These are phyloP conservation scores for Neoaliturus tenellus DNA, from an alignment of 2,888 invertebrate species.

Conservation along the genomic window DNA sequence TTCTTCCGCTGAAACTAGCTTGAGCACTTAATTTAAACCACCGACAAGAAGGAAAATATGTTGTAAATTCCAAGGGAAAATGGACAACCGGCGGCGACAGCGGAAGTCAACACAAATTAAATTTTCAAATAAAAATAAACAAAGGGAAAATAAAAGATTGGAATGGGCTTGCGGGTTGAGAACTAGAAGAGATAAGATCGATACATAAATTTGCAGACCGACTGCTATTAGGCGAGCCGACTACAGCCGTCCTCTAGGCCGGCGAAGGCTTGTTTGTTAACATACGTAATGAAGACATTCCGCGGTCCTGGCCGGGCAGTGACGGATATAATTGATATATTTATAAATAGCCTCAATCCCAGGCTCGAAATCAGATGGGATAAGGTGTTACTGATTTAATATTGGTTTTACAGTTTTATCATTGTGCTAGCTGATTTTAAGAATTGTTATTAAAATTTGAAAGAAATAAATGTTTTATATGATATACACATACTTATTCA, in stretches of 20 bases:
- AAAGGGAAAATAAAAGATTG: conserved; percentile 18
- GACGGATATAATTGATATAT: not conserved
- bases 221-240: conserved; percentile 22
- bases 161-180: conserved; percentile 7
- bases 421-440: no score
- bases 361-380: not conserved
- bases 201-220: conserved; percentile 18
- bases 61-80: not conserved
- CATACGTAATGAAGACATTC: conserved; percentile 24
- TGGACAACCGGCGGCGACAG: not conserved
- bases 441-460: no score
- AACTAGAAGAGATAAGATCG: conserved; percentile 26
- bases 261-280: conserved; percentile 36
- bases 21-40: not conserved
- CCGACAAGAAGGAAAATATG: conserved; percentile 8
- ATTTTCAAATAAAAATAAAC: conserved; percentile 34
- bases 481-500: no score
- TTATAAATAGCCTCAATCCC: not conserved
- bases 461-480: no score
- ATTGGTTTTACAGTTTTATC: no score
- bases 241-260: conserved; percentile 4
- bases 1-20: conserved; percentile 10
- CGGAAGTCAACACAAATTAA: conserved; percentile 29
- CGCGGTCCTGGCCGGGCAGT: not conserved
- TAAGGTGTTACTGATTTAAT: no score